phyloP scores from a whole-genome alignment of 2,888 invertebrate species.

The Pseudococcus jackbeardsleyi region DNA sequence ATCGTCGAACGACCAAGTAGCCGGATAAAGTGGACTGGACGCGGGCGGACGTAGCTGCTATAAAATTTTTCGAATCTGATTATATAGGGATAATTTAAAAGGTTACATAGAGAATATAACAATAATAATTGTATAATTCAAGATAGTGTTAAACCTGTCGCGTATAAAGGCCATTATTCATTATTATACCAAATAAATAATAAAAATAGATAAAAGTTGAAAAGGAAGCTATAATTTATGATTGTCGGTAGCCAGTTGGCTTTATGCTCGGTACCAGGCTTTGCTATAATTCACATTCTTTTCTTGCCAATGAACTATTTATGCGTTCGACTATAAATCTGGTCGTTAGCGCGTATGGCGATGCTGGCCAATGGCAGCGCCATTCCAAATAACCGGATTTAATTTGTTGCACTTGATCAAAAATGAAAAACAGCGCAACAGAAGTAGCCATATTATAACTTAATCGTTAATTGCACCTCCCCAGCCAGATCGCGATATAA shows the following conservation, averaged over 20 bases:
- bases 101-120: constrained; percentile 26
- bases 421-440: constrained; percentile 51
- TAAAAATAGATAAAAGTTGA: constrained; percentile 60
- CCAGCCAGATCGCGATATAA: background rate
- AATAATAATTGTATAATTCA: constrained; percentile 45
- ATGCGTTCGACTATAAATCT: constrained; percentile 57
- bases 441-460: constrained; percentile 58
- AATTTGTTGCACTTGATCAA: constrained; percentile 57
- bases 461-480: constrained; percentile 48
- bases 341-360: constrained; percentile 8
- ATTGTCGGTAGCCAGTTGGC: constrained; percentile 59
- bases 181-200: constrained; percentile 61
- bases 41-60: background rate
- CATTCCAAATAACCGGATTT: constrained; percentile 55
- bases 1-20: background rate
- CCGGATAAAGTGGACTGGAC: background rate
- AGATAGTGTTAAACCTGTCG: constrained; percentile 41
- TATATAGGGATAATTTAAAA: constrained; percentile 54
- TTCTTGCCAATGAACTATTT: constrained; percentile 62
- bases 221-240: constrained; percentile 58
- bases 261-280: constrained; percentile 11
- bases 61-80: constrained; percentile 54
- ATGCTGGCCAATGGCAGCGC: background rate
- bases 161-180: constrained; percentile 52
- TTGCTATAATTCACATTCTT: constrained; percentile 57